Evolutionary conservation across 2,888 invertebrate genomes (phyloP).

Genomic region (Drosophila setosimentum): DNA sequence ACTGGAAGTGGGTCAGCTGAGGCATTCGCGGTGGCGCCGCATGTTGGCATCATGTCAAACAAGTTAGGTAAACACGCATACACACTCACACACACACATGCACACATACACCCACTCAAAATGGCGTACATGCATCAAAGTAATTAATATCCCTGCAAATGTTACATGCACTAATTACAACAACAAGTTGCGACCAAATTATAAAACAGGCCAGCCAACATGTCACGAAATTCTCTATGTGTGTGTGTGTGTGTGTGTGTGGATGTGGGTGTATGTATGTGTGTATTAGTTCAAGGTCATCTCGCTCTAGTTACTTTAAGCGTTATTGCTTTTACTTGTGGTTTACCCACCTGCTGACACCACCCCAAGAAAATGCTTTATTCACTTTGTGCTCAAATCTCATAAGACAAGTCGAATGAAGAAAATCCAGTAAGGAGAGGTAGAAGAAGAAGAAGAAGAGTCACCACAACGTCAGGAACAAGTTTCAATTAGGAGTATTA

Average conservation of each 20-base stretch:
- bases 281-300: conserved; percentile 60
- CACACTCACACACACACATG: conserved; percentile 14
- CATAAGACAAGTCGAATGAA: conserved; percentile 42
- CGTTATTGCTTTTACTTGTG: conserved; percentile 25
- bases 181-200: conserved; percentile 42
- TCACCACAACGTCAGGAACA: conserved; percentile 19
- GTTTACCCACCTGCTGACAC: conserved; percentile 2
- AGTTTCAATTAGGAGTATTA: conserved; percentile 53
- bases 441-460: conserved; percentile 14
- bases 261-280: not conserved
- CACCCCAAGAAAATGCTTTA: conserved; percentile 6
- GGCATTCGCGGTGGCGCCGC: conserved; percentile 46
- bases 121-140: conserved; percentile 66
- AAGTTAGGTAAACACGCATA: conserved; percentile 47
- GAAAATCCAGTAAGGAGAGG: conserved; percentile 23
- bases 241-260: conserved; percentile 8
- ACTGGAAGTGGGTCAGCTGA: conserved; percentile 65
- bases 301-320: conserved; percentile 20
- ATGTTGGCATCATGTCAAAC: conserved; percentile 61
- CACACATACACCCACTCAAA: conserved; percentile 15
- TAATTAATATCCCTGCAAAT: conserved; percentile 80
- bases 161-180: conserved; percentile 77
- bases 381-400: conserved; percentile 45
- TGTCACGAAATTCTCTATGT: conserved; percentile 14
- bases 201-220: conserved; percentile 31